Evolutionary conservation across 2,113 vertebrate species (phyloP), one percentile per base, ranked within the genome.

Genomic region (Menura novaehollandiae): DNA sequence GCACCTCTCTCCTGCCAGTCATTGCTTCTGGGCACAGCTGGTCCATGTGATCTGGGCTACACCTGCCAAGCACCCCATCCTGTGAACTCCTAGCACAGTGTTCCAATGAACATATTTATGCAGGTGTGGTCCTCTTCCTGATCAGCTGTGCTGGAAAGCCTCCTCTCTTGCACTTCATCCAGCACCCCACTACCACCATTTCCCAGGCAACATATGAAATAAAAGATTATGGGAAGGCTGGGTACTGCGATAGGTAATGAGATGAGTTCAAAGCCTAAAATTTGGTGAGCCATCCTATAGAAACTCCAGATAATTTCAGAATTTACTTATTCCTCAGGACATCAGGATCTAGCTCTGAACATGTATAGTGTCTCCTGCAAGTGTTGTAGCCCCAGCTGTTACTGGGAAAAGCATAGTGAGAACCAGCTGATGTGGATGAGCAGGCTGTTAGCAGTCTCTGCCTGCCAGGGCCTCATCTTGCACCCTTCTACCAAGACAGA

Each of bases 241-340:
- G 7, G 22, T 73, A 30, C 33, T 49, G 49, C 0, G 0, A 8
- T 66, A 52, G 22, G 17, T 73, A 37, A 24, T 56, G 41, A 46
- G 21, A n/a, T 52, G 49, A 60, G 15, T 59, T 68, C 41, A 46
- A 39, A 64, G 39, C 11, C 13, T 68, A 26, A 35, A 72, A 47
- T 67, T 33, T 93, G 39, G 15, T 39, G 18, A 75, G 52, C 6
- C 6, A 39, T 78, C 52, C 52, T 75, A 1, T 9, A 71, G 47
- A 37, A 91, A 62, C n/a, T 85, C 22, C 41, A 81, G 32, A 27
- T 51, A 58, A 75, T 88, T 78, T n/a, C 24, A n/a, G 41, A 85
- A 55, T 58, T 41, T 49, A 22, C 16, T 47, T 66, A 32, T 56
- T 79, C 30, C 53, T 15, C 15, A 72, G 21, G 35, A 15, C 39